phyloP scores from a whole-genome alignment of 2,113 vertebrate genomes.

The Procavia capensis region DNA sequence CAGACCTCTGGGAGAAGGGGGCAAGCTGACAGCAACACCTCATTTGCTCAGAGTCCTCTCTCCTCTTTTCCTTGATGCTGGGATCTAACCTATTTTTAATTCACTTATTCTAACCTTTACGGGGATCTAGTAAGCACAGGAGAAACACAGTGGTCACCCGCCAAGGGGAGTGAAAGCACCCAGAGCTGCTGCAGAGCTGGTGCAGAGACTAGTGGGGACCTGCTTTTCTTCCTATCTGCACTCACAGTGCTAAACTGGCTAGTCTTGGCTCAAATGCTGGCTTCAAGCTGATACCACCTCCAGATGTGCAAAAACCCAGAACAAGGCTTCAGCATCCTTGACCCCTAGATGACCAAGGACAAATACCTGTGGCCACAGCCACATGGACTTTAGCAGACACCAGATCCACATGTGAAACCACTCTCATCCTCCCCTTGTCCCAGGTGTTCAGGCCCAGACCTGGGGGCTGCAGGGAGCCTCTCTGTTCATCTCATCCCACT shows the following conservation, averaged over 20 bases:
- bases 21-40: background rate
- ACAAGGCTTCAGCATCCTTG: background rate
- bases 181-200: background rate
- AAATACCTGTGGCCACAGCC: background rate
- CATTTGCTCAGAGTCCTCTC: background rate
- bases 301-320: background rate
- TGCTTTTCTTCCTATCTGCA: background rate
- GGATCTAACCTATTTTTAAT: background rate
- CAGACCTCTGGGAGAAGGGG: no score
- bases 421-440: background rate
- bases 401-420: background rate
- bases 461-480: background rate
- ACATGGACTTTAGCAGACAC: background rate
- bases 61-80: background rate
- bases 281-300: no score
- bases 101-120: background rate
- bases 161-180: background rate
- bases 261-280: background rate
- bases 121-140: background rate
- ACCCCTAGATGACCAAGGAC: accelerated
- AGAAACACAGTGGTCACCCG: background rate
- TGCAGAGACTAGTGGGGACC: background rate
- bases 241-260: accelerated
- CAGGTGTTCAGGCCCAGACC: background rate
- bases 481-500: background rate